These are phyloP conservation scores for Zingel zingel DNA, from an alignment of 2,113 vertebrate genomes.

Conservation along the genomic window DNA sequence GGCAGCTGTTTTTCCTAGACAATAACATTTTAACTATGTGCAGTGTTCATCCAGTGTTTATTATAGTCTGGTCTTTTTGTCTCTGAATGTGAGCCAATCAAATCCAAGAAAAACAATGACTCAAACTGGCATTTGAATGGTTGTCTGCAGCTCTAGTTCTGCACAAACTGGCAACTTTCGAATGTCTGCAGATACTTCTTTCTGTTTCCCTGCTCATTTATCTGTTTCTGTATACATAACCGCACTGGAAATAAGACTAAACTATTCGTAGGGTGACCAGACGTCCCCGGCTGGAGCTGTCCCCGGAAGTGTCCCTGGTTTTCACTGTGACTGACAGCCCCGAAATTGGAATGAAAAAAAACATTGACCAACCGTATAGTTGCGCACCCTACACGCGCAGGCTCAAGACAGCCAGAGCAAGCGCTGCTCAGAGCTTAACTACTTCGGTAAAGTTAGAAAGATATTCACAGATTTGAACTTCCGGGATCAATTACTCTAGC, in stretches of 20 bases:
- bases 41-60: not conserved
- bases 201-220: not conserved
- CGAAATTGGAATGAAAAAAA: too few species aligned
- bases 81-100: constrained; percentile 12
- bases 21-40: not conserved
- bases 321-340: too few species aligned
- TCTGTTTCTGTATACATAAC: not conserved
- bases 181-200: not conserved
- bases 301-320: too few species aligned
- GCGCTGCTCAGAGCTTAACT: too few species aligned
- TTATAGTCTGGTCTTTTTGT: not conserved
- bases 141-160: not conserved
- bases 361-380: too few species aligned
- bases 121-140: not conserved
- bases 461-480: too few species aligned
- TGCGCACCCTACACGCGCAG: too few species aligned
- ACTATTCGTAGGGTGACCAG: too few species aligned
- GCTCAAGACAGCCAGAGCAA: too few species aligned
- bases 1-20: not conserved
- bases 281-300: too few species aligned
- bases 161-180: not conserved
- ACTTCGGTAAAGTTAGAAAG: too few species aligned
- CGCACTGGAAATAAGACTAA: not conserved
- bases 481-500: too few species aligned
- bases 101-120: not conserved